These are phyloP conservation scores for Cistogaster globosa DNA, from an alignment of 2,888 invertebrate genomes.

Conservation along the genomic window DNA sequence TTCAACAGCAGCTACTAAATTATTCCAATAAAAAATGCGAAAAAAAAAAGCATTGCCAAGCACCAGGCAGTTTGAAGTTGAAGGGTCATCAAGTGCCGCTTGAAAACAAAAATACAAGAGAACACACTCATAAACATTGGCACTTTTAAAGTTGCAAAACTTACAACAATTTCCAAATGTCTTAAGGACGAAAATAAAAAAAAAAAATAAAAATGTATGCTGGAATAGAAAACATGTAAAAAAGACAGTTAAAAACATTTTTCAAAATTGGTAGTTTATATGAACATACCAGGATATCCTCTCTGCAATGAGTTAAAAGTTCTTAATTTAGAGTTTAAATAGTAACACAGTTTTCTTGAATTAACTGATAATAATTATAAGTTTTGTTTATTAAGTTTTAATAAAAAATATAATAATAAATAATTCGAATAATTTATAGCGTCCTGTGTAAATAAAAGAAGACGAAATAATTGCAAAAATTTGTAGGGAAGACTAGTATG, in stretches of 20 bases:
- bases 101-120: conserved; percentile 50
- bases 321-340: background rate
- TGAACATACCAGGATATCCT: background rate
- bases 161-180: conserved; percentile 22
- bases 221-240: conserved; percentile 21
- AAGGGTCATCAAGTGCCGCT: conserved; percentile 71
- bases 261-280: conserved; percentile 1
- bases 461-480: too few relatives aligned
- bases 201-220: conserved; percentile 9
- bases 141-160: conserved; percentile 44
- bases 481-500: too few relatives aligned
- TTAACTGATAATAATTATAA: too few relatives aligned
- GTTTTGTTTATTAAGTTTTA: too few relatives aligned
- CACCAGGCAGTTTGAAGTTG: conserved; percentile 67
- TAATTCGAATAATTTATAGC: too few relatives aligned
- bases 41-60: conserved; percentile 43
- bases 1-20: conserved; percentile 11
- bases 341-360: too few relatives aligned
- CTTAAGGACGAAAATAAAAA: conserved; percentile 14
- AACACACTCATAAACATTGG: conserved; percentile 6
- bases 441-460: too few relatives aligned
- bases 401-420: too few relatives aligned
- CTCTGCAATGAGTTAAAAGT: background rate
- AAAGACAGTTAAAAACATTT: conserved; percentile 58
- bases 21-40: conserved; percentile 33